phyloP scores from a whole-genome alignment of 2,888 invertebrate species.

The Oligia strigilis region DNA sequence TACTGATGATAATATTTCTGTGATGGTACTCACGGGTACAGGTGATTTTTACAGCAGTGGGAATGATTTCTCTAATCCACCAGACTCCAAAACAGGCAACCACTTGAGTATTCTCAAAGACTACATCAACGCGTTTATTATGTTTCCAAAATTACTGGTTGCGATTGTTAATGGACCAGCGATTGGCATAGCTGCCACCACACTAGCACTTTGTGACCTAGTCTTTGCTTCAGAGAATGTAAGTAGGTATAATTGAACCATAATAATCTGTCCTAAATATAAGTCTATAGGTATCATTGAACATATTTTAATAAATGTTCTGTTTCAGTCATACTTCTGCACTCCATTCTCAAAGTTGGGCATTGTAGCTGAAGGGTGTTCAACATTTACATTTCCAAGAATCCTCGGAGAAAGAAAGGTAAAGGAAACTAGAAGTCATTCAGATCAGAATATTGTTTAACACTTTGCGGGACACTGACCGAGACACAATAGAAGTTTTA shows the following conservation, averaged over 20 bases:
- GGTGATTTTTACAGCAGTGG: constrained; percentile 97
- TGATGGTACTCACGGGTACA: constrained; percentile 94
- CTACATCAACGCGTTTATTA: constrained; percentile 94
- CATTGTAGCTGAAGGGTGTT: constrained; percentile 97
- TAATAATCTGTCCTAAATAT: too few relatives aligned
- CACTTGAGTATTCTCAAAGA: constrained; percentile 85
- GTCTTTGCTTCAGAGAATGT: constrained; percentile 96
- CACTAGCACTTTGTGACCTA: constrained; percentile 96
- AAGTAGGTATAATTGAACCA: constrained; percentile 65
- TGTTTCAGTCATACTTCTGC: constrained; percentile 94
- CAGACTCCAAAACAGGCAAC: constrained; percentile 60
- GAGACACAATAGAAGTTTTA: too few relatives aligned
- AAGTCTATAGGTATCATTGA: background rate
- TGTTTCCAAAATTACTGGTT: constrained; percentile 96
- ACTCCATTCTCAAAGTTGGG: constrained; percentile 97
- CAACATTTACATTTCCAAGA: constrained; percentile 95
- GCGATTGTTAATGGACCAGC: constrained; percentile 98
- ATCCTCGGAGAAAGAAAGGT: constrained; percentile 95
- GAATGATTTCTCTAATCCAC: constrained; percentile 91
- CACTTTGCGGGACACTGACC: too few relatives aligned
- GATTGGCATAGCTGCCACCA: constrained; percentile 97
- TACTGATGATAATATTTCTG: constrained; percentile 91
- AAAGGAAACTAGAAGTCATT: background rate
- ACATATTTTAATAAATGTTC: background rate
- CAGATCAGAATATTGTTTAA: background rate